Percentiles rank a stretch among this genome's conserved stretches.
Evolutionary conservation across 2,113 vertebrate genomes (phyloP).

Genomic region (Sarotherodon lohbergeri): DNA sequence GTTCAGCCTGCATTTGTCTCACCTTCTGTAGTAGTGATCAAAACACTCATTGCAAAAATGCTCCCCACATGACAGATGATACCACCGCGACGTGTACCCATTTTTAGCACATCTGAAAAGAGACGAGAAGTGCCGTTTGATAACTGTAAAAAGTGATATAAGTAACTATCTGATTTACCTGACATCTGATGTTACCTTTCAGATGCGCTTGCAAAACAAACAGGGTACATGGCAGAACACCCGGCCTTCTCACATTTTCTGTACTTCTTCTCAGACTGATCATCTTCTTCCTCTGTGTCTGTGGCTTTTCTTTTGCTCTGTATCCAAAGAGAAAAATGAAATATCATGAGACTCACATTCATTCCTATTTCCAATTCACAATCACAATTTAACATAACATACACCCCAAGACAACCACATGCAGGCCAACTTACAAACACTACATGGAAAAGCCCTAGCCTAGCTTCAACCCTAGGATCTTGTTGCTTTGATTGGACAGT

Average conservation of each 20-base stretch:
- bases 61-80: slow-evolving; percentile 96
- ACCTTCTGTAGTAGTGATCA: slow-evolving; percentile 98
- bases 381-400: neutral
- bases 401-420: neutral
- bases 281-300: slow-evolving; percentile 88
- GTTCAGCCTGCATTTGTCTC: neutral
- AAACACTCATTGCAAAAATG: slow-evolving; percentile 99
- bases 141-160: neutral
- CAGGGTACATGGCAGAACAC: slow-evolving; percentile 87
- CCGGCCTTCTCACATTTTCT: slow-evolving; percentile 98
- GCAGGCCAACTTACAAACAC: neutral
- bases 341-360: neutral
- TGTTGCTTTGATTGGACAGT: rapidly evolving
- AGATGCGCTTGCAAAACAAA: slow-evolving; percentile 96
- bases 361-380: neutral
- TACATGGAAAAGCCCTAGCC: neutral
- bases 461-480: neutral
- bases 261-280: slow-evolving; percentile 90
- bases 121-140: neutral
- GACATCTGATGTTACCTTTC: slow-evolving; percentile 77
- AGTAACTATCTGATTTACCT: neutral
- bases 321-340: neutral
- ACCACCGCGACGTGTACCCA: slow-evolving; percentile 96
- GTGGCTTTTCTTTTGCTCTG: slow-evolving; percentile 88
- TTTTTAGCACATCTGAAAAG: slow-evolving; percentile 91